Conservation (phyloP, 2,113 vertebrate genomes). For the Setophaga coronata region DNA sequence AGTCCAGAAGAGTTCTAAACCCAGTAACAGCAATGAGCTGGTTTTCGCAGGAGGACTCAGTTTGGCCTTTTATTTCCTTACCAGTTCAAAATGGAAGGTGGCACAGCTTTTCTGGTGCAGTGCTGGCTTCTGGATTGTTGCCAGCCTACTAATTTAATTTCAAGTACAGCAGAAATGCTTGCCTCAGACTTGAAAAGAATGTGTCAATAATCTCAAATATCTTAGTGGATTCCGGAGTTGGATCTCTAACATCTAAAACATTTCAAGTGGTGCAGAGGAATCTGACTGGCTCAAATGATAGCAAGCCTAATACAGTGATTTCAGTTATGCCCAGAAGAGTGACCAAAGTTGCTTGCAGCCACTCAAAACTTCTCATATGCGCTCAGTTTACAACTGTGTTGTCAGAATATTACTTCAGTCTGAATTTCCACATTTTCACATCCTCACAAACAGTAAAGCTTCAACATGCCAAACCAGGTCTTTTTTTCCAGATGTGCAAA, state of each 20-base stretch:
- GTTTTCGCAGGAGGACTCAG: neutral
- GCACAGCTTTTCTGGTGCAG: neutral
- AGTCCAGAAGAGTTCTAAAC: neutral
- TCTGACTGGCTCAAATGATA: conserved; percentile 10
- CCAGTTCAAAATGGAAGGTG: neutral
- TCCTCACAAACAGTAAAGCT: neutral
- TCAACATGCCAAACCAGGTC: neutral
- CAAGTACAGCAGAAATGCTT: neutral
- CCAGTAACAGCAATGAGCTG: neutral
- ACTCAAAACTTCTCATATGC: neutral
- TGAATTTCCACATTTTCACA: neutral
- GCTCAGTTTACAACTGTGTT: neutral
- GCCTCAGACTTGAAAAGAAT: neutral
- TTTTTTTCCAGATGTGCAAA: neutral
- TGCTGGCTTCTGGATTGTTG: neutral
- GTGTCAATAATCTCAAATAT: neutral
- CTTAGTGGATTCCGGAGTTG: neutral
- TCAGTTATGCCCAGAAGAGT: neutral
- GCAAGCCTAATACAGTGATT: conserved; percentile 21
- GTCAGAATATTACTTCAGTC: neutral
- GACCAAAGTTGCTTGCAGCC: neutral
- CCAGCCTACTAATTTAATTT: neutral
- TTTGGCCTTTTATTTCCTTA: neutral
- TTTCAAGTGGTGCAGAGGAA: neutral
- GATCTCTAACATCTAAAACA: neutral